Base-by-base conservation (phyloP, 2,113 vertebrate genomes). In the Cavia aperea region DNA sequence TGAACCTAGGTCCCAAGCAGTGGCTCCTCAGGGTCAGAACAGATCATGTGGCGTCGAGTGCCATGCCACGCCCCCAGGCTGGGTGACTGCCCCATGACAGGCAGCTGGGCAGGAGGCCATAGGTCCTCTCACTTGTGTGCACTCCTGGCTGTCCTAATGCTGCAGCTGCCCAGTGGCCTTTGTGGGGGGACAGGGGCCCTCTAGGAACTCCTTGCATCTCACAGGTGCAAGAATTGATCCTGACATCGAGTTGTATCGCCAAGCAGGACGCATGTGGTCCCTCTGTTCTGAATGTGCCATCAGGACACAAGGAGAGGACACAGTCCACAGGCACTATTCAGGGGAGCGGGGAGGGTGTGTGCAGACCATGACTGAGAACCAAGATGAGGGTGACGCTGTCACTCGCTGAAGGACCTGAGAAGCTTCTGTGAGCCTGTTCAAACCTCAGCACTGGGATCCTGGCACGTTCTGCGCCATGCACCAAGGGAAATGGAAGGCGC, bases 181-280 rank as follows among this genome's bases (percentile, higher is more conserved):
- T 81, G 43, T 8, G 2, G 36, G 68, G 46, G 19, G 19, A 39
- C 18, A 0, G 0, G 46, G 66, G 54, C 46, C 5, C 10, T 1
- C 58, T 33, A 15, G 54, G 46, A 24, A 5, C 12, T 14, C 49
- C 18, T 7, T 2, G 9, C 46, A 10, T 39, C 62, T 86, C 63
- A 31, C 8, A 10, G 84, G 63, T 54, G 8, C 0, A 1, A 18
- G 51, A 56, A 23, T 56, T 29, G n/a, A 24, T 15, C 60, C 81
- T 29, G 62, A 88, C 23, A 5, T 54, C 18, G 49, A 36, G 58
- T 2, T 26, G 39, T 21, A 23, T 0, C 2, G 58, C n/a, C 39
- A 56, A 63, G 70, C 0, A 56, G 31, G 21, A 43, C 1, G 21
- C 46, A 9, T 24, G 12, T 0, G 15, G 2, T 16, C 12, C 8